These are phyloP conservation scores for Crocidura indochinensis DNA, from an alignment of 2,797 vertebrate species.

Conservation along the genomic window DNA sequence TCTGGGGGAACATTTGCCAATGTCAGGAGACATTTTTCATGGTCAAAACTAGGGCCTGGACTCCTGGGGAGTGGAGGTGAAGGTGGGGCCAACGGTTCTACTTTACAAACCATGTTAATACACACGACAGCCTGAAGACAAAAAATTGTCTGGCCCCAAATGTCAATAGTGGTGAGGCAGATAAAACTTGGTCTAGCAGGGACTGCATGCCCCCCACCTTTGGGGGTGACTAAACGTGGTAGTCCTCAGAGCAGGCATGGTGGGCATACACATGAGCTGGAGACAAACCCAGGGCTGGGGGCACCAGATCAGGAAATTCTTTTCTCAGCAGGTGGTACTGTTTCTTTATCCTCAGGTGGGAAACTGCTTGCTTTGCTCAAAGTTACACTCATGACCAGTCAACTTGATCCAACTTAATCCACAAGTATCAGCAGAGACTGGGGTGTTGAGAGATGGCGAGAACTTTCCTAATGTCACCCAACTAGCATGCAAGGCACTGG, in stretches of 20 bases:
- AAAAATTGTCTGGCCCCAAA: background rate
- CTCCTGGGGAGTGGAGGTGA: background rate
- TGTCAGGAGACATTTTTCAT: conserved; percentile 22
- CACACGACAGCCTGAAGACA: background rate
- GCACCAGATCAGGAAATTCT: too few species aligned
- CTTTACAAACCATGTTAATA: background rate
- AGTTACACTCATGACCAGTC: background rate
- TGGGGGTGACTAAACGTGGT: too few species aligned
- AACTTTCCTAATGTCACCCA: background rate
- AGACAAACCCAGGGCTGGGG: too few species aligned
- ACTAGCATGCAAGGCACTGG: too few species aligned
- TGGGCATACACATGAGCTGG: too few species aligned
- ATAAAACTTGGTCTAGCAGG: background rate
- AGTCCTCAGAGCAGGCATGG: background rate
- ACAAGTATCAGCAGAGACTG: background rate
- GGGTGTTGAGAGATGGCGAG: background rate
- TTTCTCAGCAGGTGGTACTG: too few species aligned
- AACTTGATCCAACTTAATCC: background rate
- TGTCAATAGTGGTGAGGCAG: background rate
- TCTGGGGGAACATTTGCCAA: background rate
- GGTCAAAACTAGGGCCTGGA: background rate
- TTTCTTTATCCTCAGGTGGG: background rate
- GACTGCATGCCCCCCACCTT: background rate
- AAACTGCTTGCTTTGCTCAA: background rate
- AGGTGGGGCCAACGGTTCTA: background rate